These are phyloP conservation scores for Orius insidiosus DNA, from an alignment of 1,140 invertebrate genomes.

Conservation along the genomic window DNA sequence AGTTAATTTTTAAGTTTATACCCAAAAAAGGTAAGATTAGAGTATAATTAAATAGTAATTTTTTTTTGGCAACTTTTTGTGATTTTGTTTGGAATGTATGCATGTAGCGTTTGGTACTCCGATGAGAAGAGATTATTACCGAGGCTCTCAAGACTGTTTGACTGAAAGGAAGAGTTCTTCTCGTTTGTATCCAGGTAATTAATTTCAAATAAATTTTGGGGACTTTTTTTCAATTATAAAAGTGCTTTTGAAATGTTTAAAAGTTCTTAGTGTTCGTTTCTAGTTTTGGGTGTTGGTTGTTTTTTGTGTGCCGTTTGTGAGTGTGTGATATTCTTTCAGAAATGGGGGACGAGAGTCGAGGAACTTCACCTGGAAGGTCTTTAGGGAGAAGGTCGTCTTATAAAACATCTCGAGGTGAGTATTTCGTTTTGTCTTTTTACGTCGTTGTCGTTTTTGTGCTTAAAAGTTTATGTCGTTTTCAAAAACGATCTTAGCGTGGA, in stretches of 20 bases:
- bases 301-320: slow-evolving; percentile 1
- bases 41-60: too few species aligned
- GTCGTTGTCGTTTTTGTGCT: not conserved
- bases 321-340: slow-evolving; percentile 35
- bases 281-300: slow-evolving; percentile 9
- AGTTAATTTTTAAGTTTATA: too few species aligned
- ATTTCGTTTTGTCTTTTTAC: too few species aligned
- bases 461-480: not conserved
- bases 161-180: slow-evolving; percentile 26
- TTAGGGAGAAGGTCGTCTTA: slow-evolving; percentile 65
- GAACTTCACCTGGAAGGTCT: slow-evolving; percentile 47
- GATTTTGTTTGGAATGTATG: slow-evolving; percentile 11
- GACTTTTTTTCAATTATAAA: not conserved
- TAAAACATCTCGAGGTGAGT: slow-evolving; percentile 66
- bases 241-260: not conserved
- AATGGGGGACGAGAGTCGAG: slow-evolving; percentile 55
- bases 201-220: too few species aligned
- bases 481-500: not conserved
- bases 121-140: slow-evolving; percentile 71
- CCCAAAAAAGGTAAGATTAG: too few species aligned
- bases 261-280: slow-evolving; percentile 21
- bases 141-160: slow-evolving; percentile 70
- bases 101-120: slow-evolving; percentile 22
- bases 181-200: slow-evolving; percentile 20
- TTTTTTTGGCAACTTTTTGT: too few species aligned